phyloP scores from a whole-genome alignment of 2,797 vertebrate species.

The Gymnothorax javanicus region DNA sequence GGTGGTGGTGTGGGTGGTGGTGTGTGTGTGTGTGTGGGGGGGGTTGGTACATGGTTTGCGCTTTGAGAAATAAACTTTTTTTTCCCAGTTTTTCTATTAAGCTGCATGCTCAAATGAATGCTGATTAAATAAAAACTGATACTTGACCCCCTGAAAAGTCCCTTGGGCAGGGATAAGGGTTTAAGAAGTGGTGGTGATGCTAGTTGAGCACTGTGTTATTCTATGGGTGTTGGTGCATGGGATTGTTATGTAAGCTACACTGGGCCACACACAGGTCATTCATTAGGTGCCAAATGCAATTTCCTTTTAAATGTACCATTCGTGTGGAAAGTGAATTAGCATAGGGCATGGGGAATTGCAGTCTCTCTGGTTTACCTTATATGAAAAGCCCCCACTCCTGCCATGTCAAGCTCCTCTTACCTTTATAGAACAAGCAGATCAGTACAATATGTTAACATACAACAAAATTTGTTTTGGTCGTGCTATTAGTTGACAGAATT shows the following conservation, averaged over 20 bases:
- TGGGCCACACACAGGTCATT: neutral
- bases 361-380: neutral
- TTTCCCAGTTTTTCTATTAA: neutral
- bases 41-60: neutral
- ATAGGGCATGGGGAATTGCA: neutral
- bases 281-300: neutral
- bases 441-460: neutral
- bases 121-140: neutral
- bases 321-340: neutral
- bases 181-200: neutral
- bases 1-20: neutral
- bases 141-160: neutral
- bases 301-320: neutral
- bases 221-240: neutral
- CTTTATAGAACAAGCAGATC: neutral
- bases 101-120: neutral
- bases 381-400: neutral
- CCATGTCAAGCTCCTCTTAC: neutral
- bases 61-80: neutral
- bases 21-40: too few relatives aligned
- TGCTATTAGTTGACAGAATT: neutral
- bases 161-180: neutral
- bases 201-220: neutral
- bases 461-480: neutral
- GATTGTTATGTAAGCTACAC: neutral